Conservation (phyloP, 2,888 invertebrate genomes). For the Dicranocentrus wangi region DNA sequence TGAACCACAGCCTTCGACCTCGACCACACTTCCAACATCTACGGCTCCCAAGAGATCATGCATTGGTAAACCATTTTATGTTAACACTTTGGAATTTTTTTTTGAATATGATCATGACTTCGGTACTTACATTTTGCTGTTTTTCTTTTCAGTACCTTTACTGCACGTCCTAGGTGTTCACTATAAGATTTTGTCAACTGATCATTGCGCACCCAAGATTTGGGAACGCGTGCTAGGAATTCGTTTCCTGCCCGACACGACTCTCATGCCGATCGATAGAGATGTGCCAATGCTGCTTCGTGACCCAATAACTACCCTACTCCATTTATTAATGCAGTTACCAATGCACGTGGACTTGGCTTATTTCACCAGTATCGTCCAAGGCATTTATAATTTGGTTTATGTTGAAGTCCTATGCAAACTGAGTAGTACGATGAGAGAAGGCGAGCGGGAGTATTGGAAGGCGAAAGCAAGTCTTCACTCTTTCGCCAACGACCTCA, state of each 20-base stretch:
- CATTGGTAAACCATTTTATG: slow-evolving; percentile 78
- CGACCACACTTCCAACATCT: slow-evolving; percentile 74
- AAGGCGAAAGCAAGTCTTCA: slow-evolving; percentile 71
- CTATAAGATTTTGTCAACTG: slow-evolving; percentile 72
- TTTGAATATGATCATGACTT: too few species aligned
- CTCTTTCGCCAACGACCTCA: slow-evolving; percentile 52
- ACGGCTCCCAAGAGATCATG: slow-evolving; percentile 83
- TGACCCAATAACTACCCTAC: slow-evolving; percentile 89
- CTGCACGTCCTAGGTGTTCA: slow-evolving; percentile 91
- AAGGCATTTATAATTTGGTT: slow-evolving; percentile 89
- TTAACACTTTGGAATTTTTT: not conserved
- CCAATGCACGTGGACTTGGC: slow-evolving; percentile 90
- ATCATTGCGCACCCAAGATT: slow-evolving; percentile 72
- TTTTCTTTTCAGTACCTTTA: slow-evolving; percentile 83
- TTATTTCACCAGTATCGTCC: slow-evolving; percentile 90
- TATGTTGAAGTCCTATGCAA: slow-evolving; percentile 92
- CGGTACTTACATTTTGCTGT: too few species aligned
- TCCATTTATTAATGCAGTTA: slow-evolving; percentile 89
- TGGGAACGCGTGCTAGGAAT: slow-evolving; percentile 73
- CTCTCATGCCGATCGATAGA: slow-evolving; percentile 75
- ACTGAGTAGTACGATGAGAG: slow-evolving; percentile 82
- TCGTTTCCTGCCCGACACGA: slow-evolving; percentile 71
- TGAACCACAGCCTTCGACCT: slow-evolving; percentile 74
- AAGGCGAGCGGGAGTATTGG: slow-evolving; percentile 78
- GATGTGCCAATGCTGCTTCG: slow-evolving; percentile 89